Percentiles rank a stretch among this genome's conserved stretches.
Evolutionary conservation across 2,113 vertebrate genomes (phyloP).

Genomic region (Lathamus discolor): DNA sequence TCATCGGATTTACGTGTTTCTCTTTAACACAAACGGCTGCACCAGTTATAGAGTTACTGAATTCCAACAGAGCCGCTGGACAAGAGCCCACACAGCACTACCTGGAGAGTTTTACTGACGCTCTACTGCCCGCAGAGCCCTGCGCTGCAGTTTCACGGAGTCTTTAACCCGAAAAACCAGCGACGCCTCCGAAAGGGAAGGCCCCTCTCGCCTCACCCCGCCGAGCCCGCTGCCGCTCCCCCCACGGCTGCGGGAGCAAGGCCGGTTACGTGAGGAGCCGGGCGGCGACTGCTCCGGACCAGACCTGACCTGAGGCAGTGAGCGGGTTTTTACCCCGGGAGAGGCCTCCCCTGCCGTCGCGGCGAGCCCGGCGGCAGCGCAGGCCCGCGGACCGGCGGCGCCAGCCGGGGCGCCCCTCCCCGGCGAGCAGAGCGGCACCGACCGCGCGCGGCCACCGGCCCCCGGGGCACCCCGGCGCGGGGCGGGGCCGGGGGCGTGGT

Average conservation of each 20-base stretch:
- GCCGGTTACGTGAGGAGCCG: fast-evolving
- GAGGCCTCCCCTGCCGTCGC: too few species aligned
- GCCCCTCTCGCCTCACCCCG: not conserved
- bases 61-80: fast-evolving
- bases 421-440: fast-evolving
- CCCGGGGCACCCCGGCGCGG: too few species aligned
- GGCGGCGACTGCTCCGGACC: too few species aligned
- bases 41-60: fast-evolving
- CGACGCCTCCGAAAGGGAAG: not conserved
- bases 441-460: too few species aligned
- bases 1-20: fast-evolving
- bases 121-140: not conserved
- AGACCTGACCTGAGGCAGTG: not conserved
- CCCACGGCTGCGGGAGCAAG: not conserved
- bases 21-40: not conserved
- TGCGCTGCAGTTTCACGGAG: not conserved
- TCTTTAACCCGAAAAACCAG: too few species aligned
- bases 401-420: too few species aligned
- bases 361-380: fast-evolving
- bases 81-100: fast-evolving
- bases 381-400: too few species aligned
- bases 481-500: too few species aligned
- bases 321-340: fast-evolving
- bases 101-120: fast-evolving
- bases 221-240: too few species aligned